phyloP scores from a whole-genome alignment of 2,888 invertebrate genomes.

The Synanthedon vespiformis region DNA sequence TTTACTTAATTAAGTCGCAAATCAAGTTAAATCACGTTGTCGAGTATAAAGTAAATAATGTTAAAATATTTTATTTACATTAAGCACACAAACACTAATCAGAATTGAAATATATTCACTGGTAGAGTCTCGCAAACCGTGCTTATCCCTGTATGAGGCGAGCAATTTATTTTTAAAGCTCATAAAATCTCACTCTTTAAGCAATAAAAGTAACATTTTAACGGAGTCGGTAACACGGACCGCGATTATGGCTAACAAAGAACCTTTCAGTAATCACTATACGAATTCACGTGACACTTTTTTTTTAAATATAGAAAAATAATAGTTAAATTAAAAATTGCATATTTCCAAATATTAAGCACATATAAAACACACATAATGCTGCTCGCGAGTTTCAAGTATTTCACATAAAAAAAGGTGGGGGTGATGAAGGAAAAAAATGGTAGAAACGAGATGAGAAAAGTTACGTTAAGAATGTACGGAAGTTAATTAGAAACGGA shows the following conservation, averaged over 20 bases:
- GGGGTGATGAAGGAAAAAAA: constrained; percentile 32
- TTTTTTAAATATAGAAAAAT: constrained; percentile 28
- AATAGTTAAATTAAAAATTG: constrained; percentile 33
- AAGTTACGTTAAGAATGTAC: constrained; percentile 69
- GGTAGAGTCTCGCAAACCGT: constrained; percentile 39
- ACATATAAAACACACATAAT: constrained; percentile 45
- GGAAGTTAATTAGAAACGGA: constrained; percentile 70
- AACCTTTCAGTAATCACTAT: constrained; percentile 43
- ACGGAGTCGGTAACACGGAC: constrained; percentile 41
- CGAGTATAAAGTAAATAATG: constrained; percentile 19
- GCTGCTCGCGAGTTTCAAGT: constrained; percentile 51
- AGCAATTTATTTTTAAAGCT: constrained; percentile 65
- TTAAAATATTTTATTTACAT: constrained; percentile 41
- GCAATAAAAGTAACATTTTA: constrained; percentile 66
- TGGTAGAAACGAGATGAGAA: constrained; percentile 59
- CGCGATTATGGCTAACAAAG: constrained; percentile 38
- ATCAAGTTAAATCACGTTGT: neutral
- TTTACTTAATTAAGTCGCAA: too few species aligned
- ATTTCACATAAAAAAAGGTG: constrained; percentile 50
- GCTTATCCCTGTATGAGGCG: constrained; percentile 40
- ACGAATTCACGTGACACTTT: constrained; percentile 49
- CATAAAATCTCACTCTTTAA: constrained; percentile 65
- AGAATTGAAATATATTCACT: constrained; percentile 48
- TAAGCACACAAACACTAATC: constrained; percentile 29
- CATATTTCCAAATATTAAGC: constrained; percentile 36